Conservation (phyloP, 2,113 vertebrate species). For the Mobula birostris region DNA sequence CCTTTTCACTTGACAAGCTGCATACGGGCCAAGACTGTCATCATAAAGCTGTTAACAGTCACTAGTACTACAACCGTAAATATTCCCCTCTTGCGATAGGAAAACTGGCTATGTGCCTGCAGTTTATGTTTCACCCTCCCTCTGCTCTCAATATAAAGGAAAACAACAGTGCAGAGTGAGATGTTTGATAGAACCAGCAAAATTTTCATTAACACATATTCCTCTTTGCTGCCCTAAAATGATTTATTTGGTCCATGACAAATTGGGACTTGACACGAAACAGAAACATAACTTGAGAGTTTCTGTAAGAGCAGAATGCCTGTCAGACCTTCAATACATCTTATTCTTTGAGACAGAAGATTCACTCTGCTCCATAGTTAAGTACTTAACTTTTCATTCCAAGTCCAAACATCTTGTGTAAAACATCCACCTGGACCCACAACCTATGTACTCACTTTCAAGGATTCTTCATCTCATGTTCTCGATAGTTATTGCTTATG, state of each 20-base stretch:
- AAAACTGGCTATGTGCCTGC: neutral
- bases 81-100: neutral
- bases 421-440: no score
- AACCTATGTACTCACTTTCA: no score
- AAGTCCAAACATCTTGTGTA: neutral
- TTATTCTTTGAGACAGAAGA: neutral
- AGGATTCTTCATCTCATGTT: no score
- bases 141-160: neutral
- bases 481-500: no score
- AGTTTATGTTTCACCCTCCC: neutral
- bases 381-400: neutral
- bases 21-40: neutral
- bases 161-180: neutral
- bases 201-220: neutral
- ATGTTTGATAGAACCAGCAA: neutral
- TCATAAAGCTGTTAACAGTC: neutral
- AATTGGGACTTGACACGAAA: neutral
- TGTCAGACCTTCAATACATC: neutral
- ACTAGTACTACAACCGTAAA: neutral
- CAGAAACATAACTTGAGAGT: neutral
- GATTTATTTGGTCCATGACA: neutral
- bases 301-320: neutral
- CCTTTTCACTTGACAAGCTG: neutral
- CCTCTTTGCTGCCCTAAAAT: neutral
- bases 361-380: neutral